These are phyloP conservation scores for Pteropus alecto DNA, from an alignment of 2,113 vertebrate species.

Conservation along the genomic window DNA sequence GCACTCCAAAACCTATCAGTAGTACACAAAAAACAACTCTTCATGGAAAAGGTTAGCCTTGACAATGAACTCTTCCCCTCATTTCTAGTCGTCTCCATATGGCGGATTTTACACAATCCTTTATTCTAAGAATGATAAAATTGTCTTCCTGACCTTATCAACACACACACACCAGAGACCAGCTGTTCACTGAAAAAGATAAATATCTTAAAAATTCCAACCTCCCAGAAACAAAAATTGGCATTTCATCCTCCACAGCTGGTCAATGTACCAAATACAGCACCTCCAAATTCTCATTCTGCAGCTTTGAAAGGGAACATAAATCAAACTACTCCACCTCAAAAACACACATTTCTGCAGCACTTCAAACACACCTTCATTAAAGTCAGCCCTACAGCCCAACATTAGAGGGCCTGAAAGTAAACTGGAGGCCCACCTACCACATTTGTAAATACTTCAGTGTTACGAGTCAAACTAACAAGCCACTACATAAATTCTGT, in stretches of 20 bases:
- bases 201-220: neutral
- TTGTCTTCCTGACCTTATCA: neutral
- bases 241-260: neutral
- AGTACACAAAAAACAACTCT: neutral
- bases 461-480: neutral
- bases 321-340: neutral
- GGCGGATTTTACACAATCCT: neutral
- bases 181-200: neutral
- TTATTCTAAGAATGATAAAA: conserved; percentile 36
- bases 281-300: neutral
- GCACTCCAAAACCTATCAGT: neutral
- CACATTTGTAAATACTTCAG: neutral
- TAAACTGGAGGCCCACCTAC: neutral
- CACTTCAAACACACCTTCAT: neutral
- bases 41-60: neutral
- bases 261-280: neutral
- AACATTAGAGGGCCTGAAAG: neutral
- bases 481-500: neutral
- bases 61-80: neutral
- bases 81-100: neutral
- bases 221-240: conserved; percentile 2
- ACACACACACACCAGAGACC: neutral
- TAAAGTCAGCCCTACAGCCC: neutral
- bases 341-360: neutral
- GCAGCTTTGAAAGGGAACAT: neutral